These are phyloP conservation scores for Drosophila multiciliata DNA, from an alignment of 2,888 invertebrate species.

Conservation along the genomic window DNA sequence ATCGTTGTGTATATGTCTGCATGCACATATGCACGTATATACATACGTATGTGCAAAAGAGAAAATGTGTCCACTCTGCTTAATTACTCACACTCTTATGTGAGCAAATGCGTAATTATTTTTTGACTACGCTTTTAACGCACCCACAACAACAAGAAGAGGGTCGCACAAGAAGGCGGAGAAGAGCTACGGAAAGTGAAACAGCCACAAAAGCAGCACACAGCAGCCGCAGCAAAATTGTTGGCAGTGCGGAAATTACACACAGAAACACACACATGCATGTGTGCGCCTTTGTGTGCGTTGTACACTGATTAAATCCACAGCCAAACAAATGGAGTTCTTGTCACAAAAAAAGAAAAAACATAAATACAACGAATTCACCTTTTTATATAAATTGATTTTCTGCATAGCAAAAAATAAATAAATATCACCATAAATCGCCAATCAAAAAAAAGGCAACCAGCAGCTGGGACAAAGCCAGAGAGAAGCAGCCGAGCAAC, in stretches of 20 bases:
- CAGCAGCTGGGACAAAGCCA: conserved; percentile 59
- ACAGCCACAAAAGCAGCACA: conserved; percentile 17
- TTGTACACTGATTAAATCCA: conserved; percentile 26
- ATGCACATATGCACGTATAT: conserved; percentile 6
- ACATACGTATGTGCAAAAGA: conserved; percentile 5
- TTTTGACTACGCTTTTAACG: conserved; percentile 35
- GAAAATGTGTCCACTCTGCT: conserved; percentile 12
- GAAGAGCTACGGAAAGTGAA: conserved; percentile 12
- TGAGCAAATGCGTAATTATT: conserved; percentile 47
- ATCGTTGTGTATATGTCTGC: conserved; percentile 13
- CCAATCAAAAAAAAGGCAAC: conserved; percentile 12
- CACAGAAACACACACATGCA: conserved; percentile 8
- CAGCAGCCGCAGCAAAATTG: conserved; percentile 29
- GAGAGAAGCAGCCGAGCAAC: conserved; percentile 1
- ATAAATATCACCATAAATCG: conserved; percentile 7
- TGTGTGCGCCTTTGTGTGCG: conserved; percentile 23
- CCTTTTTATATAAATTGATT: conserved; percentile 48
- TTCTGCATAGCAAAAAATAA: conserved; percentile 10
- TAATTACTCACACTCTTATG: conserved; percentile 3
- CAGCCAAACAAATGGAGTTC: conserved; percentile 36
- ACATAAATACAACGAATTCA: conserved; percentile 56
- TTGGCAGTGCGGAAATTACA: conserved; percentile 15
- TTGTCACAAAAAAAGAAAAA: conserved; percentile 31
- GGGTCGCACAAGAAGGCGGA: not conserved
- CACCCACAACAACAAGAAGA: conserved; percentile 8